phyloP scores from a whole-genome alignment of 2,888 invertebrate genomes.

The Hipparchia semele region DNA sequence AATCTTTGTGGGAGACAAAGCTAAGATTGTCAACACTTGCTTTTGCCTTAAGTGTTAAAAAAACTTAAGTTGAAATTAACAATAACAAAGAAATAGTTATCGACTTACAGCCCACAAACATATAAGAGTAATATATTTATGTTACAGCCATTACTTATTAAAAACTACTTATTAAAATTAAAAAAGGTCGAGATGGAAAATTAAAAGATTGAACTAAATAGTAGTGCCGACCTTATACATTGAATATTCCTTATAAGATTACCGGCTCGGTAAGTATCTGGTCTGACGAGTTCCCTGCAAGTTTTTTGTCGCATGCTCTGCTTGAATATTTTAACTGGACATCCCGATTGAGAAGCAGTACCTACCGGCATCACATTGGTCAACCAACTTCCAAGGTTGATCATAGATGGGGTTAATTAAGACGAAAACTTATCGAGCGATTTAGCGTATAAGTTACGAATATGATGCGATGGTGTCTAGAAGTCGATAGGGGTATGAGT shows the following conservation, averaged over 20 bases:
- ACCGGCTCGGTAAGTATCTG: slow-evolving; percentile 23
- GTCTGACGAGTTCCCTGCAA: slow-evolving; percentile 29
- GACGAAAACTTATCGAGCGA: no score
- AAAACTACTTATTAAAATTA: neutral
- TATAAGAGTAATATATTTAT: no score
- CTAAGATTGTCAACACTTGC: neutral
- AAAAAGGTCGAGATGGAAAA: neutral
- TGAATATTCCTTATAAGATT: slow-evolving; percentile 31
- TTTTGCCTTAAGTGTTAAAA: neutral
- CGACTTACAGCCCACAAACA: no score
- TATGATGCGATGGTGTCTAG: no score
- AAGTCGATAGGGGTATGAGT: no score
- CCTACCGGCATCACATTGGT: neutral
- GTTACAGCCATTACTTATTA: no score
- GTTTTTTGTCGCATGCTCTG: slow-evolving; percentile 17
- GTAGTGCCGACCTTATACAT: no score
- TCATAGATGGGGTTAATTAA: no score
- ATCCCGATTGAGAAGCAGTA: neutral
- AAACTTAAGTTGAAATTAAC: neutral
- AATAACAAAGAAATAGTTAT: neutral
- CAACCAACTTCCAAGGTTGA: no score
- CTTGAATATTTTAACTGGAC: slow-evolving; percentile 11
- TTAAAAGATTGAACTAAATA: neutral
- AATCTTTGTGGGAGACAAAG: slow-evolving; percentile 44
- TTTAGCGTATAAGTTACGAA: no score